Evolutionary conservation across 2,113 vertebrate species (phyloP).

Genomic region (Balaeniceps rex): DNA sequence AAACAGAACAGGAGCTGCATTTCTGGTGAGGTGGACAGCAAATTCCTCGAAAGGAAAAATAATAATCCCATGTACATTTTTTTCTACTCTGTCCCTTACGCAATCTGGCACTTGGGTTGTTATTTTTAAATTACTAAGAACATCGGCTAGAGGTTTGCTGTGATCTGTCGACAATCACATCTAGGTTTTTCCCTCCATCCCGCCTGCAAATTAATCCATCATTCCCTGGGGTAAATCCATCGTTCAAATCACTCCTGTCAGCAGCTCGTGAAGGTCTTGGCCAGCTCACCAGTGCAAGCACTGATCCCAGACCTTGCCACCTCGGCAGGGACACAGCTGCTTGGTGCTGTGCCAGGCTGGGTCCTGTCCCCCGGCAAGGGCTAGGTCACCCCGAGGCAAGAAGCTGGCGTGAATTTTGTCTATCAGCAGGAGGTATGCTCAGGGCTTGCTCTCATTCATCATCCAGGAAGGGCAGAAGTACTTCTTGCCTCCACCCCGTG

Average conservation of each 20-base stretch:
- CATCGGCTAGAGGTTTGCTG: background rate
- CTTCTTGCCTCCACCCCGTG: background rate
- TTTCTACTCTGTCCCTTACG: background rate
- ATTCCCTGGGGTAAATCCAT: background rate
- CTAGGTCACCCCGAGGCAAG: background rate
- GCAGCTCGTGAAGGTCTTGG: background rate
- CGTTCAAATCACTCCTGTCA: conserved; percentile 14
- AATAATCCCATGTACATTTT: background rate
- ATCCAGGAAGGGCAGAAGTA: background rate
- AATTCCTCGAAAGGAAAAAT: background rate
- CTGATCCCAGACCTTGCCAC: background rate
- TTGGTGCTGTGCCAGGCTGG: background rate
- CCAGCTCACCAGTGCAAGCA: background rate
- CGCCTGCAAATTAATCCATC: background rate
- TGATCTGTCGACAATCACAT: background rate
- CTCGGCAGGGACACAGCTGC: background rate
- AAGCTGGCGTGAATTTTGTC: background rate
- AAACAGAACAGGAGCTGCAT: background rate
- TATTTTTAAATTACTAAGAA: background rate
- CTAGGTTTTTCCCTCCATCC: background rate
- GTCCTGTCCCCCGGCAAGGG: accelerated
- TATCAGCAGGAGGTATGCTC: background rate
- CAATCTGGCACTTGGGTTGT: background rate
- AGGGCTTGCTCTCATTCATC: background rate
- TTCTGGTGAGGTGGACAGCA: background rate